Base-by-base conservation (phyloP, 2,888 invertebrate genomes). In the Endotricha flammealis region DNA sequence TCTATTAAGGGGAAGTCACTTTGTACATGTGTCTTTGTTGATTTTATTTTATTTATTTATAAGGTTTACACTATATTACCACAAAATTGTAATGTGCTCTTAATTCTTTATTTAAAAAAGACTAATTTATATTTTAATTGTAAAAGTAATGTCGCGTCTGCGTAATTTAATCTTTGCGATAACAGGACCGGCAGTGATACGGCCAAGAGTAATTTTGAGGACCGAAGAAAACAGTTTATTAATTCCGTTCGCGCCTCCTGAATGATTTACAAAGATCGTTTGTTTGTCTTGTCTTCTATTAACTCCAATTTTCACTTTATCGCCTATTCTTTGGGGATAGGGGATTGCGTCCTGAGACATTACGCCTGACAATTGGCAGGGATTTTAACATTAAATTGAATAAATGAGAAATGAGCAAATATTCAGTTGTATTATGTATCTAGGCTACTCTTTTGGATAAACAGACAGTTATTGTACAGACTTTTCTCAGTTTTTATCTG, bases 151-250 rank as follows among this genome's bases (percentile, higher is more conserved):
- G 16, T 22, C 17, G 29, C 20, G 30, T 27, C 31, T 29, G 30
- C 6, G 32, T 17, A 37, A 23, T 7, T 1, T 59, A 58, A 14
- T 79, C 77, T 73, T 48, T 71, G 68, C 8, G 38, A 41, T 50
- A 62, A 64, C 67, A 57, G 54, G 44, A 46, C 38, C 45, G 45
- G 59, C 80, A 79, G 76, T 82, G 80, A 80, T 82, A 81, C 80
- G 61, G 68, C 61, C 74, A 73, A 59, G 53, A 64, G 77, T 82
- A 82, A 83, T 83, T 80, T 82, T 62, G 58, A 67, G 67, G 77
- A 76, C n/a, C 75, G 74, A 65, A 79, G 74, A 77, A 78, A 80
- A 80, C 71, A 69, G 78, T 73, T n/a, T 83, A 85, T 82, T 77
- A 78, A 77, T 76, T 73, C 58, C 64, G 64, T 65, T 70, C 64